Evolutionary conservation across 2,888 invertebrate species (phyloP), one percentile per base, ranked within the genome.

Genomic region (Caenorhabditis panamensis): DNA sequence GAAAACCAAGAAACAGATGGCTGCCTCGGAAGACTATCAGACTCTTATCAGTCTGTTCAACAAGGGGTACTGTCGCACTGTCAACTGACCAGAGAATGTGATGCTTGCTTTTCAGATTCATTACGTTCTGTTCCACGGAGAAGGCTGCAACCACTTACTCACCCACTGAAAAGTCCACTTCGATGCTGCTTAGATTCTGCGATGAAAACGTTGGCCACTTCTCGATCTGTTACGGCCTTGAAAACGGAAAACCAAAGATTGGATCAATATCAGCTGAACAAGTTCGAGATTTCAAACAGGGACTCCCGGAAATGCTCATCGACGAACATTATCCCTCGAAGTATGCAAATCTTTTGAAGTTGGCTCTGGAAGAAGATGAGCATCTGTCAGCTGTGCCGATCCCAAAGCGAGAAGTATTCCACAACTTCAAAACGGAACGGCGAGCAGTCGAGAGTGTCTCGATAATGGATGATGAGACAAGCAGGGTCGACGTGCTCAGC

Each of bases 1-100:
- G n/a, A 87, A 87, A 41, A 87, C 87, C 0, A 86, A 86, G 78
- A 85, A 85, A 53, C 87, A 87, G 68, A 82, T 86, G 80, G 86
- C 87, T 0, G 86, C 87, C 6, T 78, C 83, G 2, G 87, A 87
- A 68, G 87, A 87, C 26, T 87, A 87, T 71, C 86, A 86, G 36
- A 87, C 87, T 18, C 82, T 87, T 79, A 68, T 85, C 54, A 84
- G 83, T 59, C 78, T 87, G n/a, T 87, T 85, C 72, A 87, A 87
- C 56, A 87, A 86, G 59, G 84, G 85, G 82, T 84, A 54, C 49
- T 53, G 20, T 20, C n/a, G 26, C 41, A 9, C n/a, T n/a, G n/a
- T n/a, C 13, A 31, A 31, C 26, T 22, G 24, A 61, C 9, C 31
- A 31, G 9, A 31, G 9, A 31, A 20, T 9, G 13, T 4, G n/a